phyloP scores from a whole-genome alignment of 2,888 invertebrate genomes.

The Griposia aprilina region DNA sequence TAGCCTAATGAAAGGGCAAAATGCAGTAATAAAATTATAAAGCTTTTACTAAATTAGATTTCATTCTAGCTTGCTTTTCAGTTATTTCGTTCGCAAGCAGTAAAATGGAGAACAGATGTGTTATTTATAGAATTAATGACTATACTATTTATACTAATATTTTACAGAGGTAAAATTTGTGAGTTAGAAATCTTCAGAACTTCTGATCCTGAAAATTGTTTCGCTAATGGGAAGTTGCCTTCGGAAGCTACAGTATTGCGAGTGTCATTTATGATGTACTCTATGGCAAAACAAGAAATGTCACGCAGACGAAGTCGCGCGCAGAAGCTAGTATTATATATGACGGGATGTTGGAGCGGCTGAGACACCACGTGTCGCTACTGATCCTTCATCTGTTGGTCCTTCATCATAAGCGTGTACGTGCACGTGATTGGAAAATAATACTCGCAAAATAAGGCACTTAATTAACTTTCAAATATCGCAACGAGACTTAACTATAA shows the following conservation, averaged over 20 bases:
- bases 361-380: too few species aligned
- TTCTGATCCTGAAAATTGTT: neutral
- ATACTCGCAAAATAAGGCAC: too few species aligned
- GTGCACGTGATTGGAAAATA: too few species aligned
- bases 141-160: neutral
- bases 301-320: neutral
- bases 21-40: slow-evolving; percentile 46
- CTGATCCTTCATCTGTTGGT: too few species aligned
- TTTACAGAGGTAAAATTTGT: neutral
- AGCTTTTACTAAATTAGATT: slow-evolving; percentile 45
- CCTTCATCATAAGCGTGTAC: too few species aligned
- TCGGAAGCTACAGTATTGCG: neutral
- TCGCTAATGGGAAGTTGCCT: too few species aligned
- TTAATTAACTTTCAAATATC: too few species aligned
- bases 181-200: neutral
- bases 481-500: too few species aligned
- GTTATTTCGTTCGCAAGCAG: slow-evolving; percentile 11
- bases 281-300: neutral
- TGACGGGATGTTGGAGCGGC: too few species aligned
- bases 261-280: neutral
- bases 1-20: slow-evolving; percentile 46
- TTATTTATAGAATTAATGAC: slow-evolving; percentile 7
- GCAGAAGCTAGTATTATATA: neutral
- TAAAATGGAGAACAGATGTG: neutral
- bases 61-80: slow-evolving; percentile 17